phyloP scores from a whole-genome alignment of 2,797 vertebrate species.

The Prunella strophiata region DNA sequence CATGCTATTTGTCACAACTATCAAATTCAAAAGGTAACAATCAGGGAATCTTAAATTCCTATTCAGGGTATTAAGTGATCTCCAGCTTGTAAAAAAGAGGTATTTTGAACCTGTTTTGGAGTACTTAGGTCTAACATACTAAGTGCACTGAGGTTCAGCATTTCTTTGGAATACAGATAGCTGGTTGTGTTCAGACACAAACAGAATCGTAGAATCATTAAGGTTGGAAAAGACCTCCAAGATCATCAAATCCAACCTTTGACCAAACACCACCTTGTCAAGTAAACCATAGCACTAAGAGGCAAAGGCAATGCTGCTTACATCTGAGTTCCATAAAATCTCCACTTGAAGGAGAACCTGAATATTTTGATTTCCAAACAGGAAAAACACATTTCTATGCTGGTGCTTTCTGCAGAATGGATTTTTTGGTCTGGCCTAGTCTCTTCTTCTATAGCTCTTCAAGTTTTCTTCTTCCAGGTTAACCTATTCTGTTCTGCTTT shows the following conservation, averaged over 20 bases:
- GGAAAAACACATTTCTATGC: neutral
- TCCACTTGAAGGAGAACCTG: neutral
- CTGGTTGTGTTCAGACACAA: neutral
- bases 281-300: neutral
- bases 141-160: neutral
- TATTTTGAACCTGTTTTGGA: neutral
- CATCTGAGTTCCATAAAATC: neutral
- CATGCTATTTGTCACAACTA: neutral
- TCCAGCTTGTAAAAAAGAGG: neutral
- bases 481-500: neutral
- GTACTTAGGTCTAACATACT: neutral
- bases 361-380: neutral
- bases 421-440: neutral
- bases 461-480: neutral
- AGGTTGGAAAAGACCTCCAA: neutral
- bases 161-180: neutral
- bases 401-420: neutral
- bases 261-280: neutral
- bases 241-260: neutral
- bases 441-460: neutral
- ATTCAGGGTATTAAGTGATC: neutral
- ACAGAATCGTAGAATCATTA: accelerated
- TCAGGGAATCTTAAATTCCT: neutral
- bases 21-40: neutral
- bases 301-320: neutral